Evolutionary conservation across 2,797 vertebrate species (phyloP).

Genomic region (Carapus acus): DNA sequence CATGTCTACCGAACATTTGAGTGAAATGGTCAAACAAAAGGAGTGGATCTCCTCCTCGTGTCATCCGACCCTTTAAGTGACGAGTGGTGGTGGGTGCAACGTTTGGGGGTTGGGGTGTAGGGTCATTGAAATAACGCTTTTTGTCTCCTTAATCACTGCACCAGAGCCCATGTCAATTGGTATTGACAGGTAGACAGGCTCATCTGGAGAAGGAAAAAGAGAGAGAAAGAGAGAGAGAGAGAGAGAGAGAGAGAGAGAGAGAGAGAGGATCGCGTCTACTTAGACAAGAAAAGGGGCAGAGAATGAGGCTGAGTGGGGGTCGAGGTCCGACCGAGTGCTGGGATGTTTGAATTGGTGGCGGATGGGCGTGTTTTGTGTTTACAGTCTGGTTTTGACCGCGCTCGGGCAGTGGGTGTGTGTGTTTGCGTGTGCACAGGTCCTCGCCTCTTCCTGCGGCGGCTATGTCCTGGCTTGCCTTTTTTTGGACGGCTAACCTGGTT

Average conservation of each 20-base stretch:
- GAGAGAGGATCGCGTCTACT: constrained; percentile 14
- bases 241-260: constrained; percentile 6
- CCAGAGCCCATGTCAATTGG: constrained; percentile 46
- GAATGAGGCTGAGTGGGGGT: neutral
- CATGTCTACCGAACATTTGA: constrained; percentile 58
- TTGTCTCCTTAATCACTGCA: constrained; percentile 48
- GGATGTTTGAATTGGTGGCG: constrained; percentile 15
- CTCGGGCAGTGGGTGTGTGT: constrained; percentile 22
- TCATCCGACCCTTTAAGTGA: constrained; percentile 18
- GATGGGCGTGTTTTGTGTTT: constrained; percentile 13
- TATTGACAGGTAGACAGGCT: constrained; percentile 51
- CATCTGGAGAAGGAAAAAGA: constrained; percentile 26
- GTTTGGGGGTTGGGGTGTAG: no score
- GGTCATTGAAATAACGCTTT: constrained; percentile 37
- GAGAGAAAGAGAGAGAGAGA: constrained; percentile 24
- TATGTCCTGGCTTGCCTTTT: constrained; percentile 52
- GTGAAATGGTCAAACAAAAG: constrained; percentile 44
- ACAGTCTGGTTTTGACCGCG: constrained; percentile 21
- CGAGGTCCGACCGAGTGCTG: neutral
- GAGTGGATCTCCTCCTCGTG: constrained; percentile 6
- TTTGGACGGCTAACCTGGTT: constrained; percentile 47
- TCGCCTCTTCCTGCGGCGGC: constrained; percentile 23
- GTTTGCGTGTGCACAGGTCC: constrained; percentile 17
- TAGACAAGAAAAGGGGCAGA: constrained; percentile 27
- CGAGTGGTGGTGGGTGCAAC: no score